Evolutionary conservation across 92 coral and sea anemone species (phyloP).

Genomic region (Paragorgia papillata): DNA sequence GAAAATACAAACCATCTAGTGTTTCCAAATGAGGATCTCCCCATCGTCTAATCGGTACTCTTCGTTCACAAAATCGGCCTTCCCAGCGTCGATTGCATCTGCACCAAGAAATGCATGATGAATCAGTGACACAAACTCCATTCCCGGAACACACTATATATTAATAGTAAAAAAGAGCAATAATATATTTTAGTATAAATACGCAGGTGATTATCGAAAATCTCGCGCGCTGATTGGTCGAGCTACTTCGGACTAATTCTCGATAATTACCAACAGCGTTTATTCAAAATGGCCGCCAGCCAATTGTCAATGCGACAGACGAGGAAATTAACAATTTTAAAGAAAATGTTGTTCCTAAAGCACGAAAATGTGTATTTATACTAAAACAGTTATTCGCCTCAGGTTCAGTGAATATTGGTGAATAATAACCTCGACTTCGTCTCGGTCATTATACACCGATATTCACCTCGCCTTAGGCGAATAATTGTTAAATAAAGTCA

Average conservation of each 20-base stretch:
- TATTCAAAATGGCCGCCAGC: too few species aligned
- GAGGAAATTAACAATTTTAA: not conserved
- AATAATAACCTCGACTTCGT: too few species aligned
- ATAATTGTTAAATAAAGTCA: too few species aligned
- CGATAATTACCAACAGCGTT: not conserved
- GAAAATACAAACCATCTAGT: conserved; percentile 53
- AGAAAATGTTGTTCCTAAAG: too few species aligned
- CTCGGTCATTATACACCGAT: too few species aligned
- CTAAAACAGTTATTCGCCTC: too few species aligned
- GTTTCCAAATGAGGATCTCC: conserved; percentile 70
- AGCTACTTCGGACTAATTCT: not conserved
- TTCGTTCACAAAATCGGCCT: conserved; percentile 57
- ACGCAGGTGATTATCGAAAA: not conserved
- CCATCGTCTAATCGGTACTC: conserved; percentile 33
- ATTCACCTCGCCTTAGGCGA: too few species aligned
- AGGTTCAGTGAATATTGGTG: too few species aligned
- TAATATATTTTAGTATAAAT: not conserved
- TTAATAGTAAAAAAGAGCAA: too few species aligned
- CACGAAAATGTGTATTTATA: too few species aligned
- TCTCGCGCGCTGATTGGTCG: not conserved
- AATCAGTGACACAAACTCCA: conserved; percentile 37
- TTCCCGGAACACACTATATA: conserved; percentile 47
- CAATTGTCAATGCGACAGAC: too few species aligned
- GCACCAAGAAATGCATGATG: conserved; percentile 46
- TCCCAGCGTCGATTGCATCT: conserved; percentile 60